Percentiles rank a stretch among this genome's conserved stretches.
Conservation (phyloP, 2,888 invertebrate species). For the Empis stercorea region DNA sequence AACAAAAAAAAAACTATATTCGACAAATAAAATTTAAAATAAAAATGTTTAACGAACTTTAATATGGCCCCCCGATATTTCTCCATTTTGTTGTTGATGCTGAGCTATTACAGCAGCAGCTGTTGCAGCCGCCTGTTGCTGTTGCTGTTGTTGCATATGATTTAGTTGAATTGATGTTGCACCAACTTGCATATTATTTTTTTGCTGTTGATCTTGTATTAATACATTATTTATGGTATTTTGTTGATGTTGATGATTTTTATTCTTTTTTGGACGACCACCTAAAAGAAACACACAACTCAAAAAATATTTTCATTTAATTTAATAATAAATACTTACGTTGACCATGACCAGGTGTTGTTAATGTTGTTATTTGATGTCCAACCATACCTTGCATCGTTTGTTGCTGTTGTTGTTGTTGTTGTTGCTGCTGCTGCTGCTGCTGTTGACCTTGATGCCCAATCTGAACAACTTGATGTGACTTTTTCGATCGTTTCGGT, state of each 20-base stretch:
- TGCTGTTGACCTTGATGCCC: conserved; percentile 20
- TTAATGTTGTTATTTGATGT: conserved; percentile 21
- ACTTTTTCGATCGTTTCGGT: conserved; percentile 34
- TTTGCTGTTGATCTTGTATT: conserved; percentile 23
- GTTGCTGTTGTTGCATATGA: conserved; percentile 12
- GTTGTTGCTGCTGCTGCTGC: no score
- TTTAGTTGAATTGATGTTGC: conserved; percentile 12
- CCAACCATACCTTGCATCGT: conserved; percentile 29
- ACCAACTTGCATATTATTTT: not conserved
- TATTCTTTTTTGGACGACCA: conserved; percentile 34
- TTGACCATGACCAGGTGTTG: conserved; percentile 29
- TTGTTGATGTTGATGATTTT: conserved; percentile 17
- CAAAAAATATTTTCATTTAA: no score
- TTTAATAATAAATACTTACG: conserved; percentile 19
- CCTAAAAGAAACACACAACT: conserved; percentile 16
- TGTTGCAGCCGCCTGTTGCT: conserved; percentile 14
- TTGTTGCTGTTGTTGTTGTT: no score
- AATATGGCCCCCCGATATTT: conserved; percentile 23
- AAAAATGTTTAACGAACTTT: conserved; percentile 25
- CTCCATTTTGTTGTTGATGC: conserved; percentile 18
- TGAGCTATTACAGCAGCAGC: conserved; percentile 18
- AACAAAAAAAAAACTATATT: not conserved
- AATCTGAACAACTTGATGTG: conserved; percentile 18
- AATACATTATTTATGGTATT: conserved; percentile 30
- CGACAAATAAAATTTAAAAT: not conserved